Evolutionary conservation across 2,797 vertebrate species (phyloP), one percentile per base, ranked within the genome.

Genomic region (Micromesistius poutassou): DNA sequence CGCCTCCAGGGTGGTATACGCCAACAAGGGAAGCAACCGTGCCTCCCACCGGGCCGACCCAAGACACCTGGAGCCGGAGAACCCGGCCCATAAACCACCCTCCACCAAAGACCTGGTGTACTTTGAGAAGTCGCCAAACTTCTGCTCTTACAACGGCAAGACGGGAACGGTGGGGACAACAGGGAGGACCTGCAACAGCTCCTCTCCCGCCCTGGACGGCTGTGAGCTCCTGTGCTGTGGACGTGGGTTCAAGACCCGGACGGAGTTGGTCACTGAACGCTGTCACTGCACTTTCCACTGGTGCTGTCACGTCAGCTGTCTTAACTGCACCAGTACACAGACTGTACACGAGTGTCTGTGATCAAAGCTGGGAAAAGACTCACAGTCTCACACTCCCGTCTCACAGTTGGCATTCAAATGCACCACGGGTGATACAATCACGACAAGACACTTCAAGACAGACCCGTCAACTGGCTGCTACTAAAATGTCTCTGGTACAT

Each of bases 281-380:
- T 99, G 98, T 91, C 95, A 99, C 93, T 99, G 98, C 92, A 98
- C 98, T 79, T 99, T 99, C 89, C 98, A 99, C 90, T 99, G 98
- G 98, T 99, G 98, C 94, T 99, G 98, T 90, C 97, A 98, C 10
- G 98, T 99, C 92, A 99, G 97, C 94, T 99, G 98, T 91, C 95
- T 98, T 89, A 99, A 99, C 93, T 99, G 98, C 93, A 98, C 97
- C 87, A 98, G 96, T 87, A 97, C 96, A 28, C 96, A 96, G 85
- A 95, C 96, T 3, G 91, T 97, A 86, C 97, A 99, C 79, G 96
- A 99, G 93, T 99, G 98, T 87, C 93, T 98, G 91, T 99, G 95
- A 98, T 88, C 25, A 33, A 1, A 70, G 66, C n/a, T 68, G 62
- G 19, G 8, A 28, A 68, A 68, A n/a, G 22, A 28, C 62, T 19